Evolutionary conservation across 2,113 vertebrate species (phyloP), one percentile per base, ranked within the genome.

Genomic region (Mola mola): DNA sequence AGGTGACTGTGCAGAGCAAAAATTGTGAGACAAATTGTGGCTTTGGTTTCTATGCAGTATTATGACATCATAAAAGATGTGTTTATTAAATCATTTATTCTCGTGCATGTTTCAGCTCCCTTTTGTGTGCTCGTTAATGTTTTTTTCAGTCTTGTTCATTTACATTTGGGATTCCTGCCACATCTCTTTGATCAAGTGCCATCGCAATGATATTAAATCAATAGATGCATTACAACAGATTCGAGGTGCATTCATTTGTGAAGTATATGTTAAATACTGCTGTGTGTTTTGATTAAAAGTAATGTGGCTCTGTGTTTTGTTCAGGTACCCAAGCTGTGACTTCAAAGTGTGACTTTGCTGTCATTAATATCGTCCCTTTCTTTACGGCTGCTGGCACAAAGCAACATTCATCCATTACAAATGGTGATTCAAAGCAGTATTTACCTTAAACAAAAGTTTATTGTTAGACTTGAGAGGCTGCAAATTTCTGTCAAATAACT

Each of bases 261-360:
- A 51, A 26, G 12, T 25, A 21, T n/a, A n/a, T n/a, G n/a, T n/a
- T n/a, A n/a, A n/a, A n/a, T n/a, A 34, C 34, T 40, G 20, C 16
- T 37, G 40, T 62, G 22, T 57, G 1, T 62, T 57, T 46, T 63
- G 40, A 57, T 52, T 62, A 26, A 58, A 48, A 42, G 48, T 36
- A 38, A 40, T 41, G 21, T 24, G 31, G 8, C 24, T 44, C 8
- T 17, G 6, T 29, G 34, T 22, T 36, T 51, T 9, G 17, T 59
- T 24, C 2, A 22, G 20, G 40, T 29, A 11, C 43, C 13, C 1
- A 0, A 11, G 10, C 37, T 59, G 31, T 20, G 15, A 24, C 22
- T 4, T 36, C 36, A 6, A 6, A 16, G 36, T 16, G 36, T 48
- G 26, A 46, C 10, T 17, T 26, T 29, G 9, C 36, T 60, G 24